A percentile compares a stretch with the other conserved stretches of the same genome.
Conservation (phyloP, 2,888 invertebrate genomes). For the Phytoseiulus persimilis region DNA sequence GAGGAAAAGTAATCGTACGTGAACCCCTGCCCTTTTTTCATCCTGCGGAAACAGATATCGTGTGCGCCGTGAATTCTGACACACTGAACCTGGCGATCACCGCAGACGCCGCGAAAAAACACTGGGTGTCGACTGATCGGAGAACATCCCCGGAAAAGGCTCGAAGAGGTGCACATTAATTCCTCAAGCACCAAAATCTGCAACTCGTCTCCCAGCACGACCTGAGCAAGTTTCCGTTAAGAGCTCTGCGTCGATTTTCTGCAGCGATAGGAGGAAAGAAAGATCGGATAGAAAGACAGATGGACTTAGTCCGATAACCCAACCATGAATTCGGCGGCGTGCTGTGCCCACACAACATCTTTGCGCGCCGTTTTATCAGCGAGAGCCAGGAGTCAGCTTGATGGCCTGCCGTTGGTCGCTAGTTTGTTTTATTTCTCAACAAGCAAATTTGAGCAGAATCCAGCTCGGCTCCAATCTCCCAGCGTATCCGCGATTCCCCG, state of each 20-base stretch:
- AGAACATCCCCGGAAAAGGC: not conserved
- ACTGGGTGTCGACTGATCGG: not conserved
- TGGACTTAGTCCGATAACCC: not conserved
- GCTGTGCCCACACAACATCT: not conserved
- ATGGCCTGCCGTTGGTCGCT: not conserved
- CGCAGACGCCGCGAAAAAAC: not conserved
- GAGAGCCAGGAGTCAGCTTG: not conserved
- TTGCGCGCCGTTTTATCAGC: not conserved
- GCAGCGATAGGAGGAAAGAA: not conserved
- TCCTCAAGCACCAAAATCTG: not conserved
- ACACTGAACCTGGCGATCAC: not conserved
- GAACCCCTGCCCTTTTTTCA: no score
- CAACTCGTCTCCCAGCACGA: not conserved
- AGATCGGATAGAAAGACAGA: not conserved
- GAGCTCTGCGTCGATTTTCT: not conserved
- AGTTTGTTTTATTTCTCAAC: not conserved
- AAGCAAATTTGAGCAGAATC: not conserved
- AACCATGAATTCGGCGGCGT: not conserved
- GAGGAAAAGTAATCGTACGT: no score
- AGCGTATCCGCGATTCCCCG: no score
- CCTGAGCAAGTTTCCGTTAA: not conserved
- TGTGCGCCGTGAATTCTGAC: no score
- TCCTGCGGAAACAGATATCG: no score
- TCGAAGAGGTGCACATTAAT: not conserved
- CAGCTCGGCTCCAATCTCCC: no score